Base-by-base conservation (phyloP, 2,113 vertebrate species). In the Neoarius graeffei region DNA sequence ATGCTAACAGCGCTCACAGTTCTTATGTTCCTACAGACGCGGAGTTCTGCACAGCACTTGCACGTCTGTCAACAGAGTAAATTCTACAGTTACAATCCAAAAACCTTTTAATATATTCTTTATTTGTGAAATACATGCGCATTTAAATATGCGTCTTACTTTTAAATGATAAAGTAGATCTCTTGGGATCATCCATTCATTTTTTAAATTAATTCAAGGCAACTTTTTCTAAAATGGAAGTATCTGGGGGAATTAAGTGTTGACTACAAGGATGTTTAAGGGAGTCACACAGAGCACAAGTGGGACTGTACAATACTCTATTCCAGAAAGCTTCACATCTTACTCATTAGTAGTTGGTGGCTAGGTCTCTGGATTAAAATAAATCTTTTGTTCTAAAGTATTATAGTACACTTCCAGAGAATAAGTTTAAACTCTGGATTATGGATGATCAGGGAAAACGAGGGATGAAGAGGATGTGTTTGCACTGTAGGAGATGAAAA, bases 241-340 rank as follows among this genome's bases (percentile, higher is more conserved):
- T 91, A 93, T 71, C 62, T 11, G 52, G 82, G 66, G 87, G 91
- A 86, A 87, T 89, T n/a, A 81, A 92, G 88, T 92, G 91, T 93
- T 1, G 23, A 80, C 79, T 81, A 87, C 86, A 80, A 85, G 90
- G 66, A 60, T 57, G 83, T 69, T 81, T 81, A 85, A 87, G 92
- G 80, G 87, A 86, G 88, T 92, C 89, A 91, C 89, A 56, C 89
- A 91, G 91, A 91, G 92, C 93, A 95, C 92, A 90, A 91, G 90
- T 93, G 94, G 92, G 91, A 93, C 95, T 95, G 93, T 95, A 95
- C 94, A 94, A 90, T 93, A 90, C 92, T 92, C 91, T 93, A 93
- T 85, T 92, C 80, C 90, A 91, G 93, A 91, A 95, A 94, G 93
- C 93, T 81, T 92, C 86, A 92, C 88, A 57, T 91, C 85, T 90